Evolutionary conservation across 2,113 vertebrate genomes (phyloP).

Genomic region (Cryptomyrus ogoouensis): DNA sequence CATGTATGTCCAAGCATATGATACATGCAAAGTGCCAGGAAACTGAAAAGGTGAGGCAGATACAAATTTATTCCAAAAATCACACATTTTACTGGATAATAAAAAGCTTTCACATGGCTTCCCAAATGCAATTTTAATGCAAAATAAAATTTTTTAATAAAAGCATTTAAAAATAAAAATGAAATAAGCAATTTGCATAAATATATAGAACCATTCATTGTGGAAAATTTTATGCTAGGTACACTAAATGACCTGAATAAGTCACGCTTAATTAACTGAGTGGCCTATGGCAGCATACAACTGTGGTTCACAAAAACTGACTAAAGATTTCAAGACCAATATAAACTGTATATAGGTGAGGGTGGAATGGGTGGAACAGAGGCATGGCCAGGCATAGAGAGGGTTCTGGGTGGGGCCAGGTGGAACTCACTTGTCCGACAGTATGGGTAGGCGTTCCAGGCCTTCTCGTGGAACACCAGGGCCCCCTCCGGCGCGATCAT

Average conservation of each 20-base stretch:
- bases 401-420: neutral
- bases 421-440: slow-evolving; percentile 84
- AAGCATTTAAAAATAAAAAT: neutral
- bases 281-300: neutral
- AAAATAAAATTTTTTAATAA: neutral
- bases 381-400: neutral
- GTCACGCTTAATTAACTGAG: neutral
- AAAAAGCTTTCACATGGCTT: neutral
- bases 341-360: neutral
- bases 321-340: neutral
- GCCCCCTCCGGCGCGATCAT: slow-evolving; percentile 95
- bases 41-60: neutral
- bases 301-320: neutral
- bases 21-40: neutral
- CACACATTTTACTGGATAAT: neutral
- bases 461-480: slow-evolving; percentile 68
- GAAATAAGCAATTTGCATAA: neutral
- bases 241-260: neutral
- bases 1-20: neutral
- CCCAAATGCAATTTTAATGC: neutral
- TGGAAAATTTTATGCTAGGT: neutral
- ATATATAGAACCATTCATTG: neutral
- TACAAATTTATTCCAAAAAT: neutral
- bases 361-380: neutral
- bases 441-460: slow-evolving; percentile 83